A percentile compares a stretch with the other conserved stretches of the same genome.
phyloP scores from a whole-genome alignment of 2,797 vertebrate species.

The Monodelphis domestica region DNA sequence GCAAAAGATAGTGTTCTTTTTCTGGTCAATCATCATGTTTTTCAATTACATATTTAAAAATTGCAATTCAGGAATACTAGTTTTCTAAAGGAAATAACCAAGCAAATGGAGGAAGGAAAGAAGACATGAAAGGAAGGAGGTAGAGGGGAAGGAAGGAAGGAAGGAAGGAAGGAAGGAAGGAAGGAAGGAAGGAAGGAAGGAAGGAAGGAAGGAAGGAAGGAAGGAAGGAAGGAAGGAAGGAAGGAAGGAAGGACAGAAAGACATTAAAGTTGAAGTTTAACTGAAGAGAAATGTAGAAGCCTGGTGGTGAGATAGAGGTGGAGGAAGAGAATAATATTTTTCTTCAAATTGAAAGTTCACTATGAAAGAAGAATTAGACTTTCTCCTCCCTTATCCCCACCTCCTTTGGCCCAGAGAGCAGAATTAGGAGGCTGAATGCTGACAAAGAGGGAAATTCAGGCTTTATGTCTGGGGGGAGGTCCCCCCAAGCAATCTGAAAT shows the following conservation, averaged over 20 bases:
- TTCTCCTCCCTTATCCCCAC: fast-evolving
- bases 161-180: background rate
- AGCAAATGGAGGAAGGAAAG: too few species aligned
- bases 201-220: background rate
- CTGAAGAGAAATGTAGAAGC: background rate
- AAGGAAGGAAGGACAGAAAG: background rate
- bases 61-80: too few species aligned
- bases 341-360: background rate
- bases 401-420: background rate
- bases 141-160: background rate
- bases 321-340: background rate
- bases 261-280: background rate
- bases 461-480: background rate
- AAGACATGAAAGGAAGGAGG: too few species aligned
- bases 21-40: too few species aligned
- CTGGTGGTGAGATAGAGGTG: background rate
- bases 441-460: background rate
- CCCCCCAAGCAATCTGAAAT: background rate
- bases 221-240: background rate
- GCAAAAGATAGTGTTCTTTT: too few species aligned
- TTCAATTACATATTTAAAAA: too few species aligned
- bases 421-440: background rate
- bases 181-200: background rate
- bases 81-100: too few species aligned
- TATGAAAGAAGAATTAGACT: background rate